Evolutionary conservation across 2,888 invertebrate species (phyloP).

Genomic region (Pyrgus malvae): DNA sequence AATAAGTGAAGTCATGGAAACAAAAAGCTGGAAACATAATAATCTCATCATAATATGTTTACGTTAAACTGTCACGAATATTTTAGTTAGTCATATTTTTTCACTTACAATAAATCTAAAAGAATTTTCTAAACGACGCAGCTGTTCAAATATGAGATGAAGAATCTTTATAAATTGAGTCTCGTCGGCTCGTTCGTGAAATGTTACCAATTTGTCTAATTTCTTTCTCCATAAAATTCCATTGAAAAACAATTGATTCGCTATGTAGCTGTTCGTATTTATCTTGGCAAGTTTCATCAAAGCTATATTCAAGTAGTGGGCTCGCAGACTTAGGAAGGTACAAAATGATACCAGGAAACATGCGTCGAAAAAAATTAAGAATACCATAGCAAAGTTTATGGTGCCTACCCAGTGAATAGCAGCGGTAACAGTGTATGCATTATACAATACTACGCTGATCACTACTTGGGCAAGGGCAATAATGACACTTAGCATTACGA

Average conservation of each 20-base stretch:
- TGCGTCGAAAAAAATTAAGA: slow-evolving; percentile 48
- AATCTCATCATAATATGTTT: too few species aligned
- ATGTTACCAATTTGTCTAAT: slow-evolving; percentile 48
- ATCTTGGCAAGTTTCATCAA: slow-evolving; percentile 52
- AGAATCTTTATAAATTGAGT: slow-evolving; percentile 46
- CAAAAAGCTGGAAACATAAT: slow-evolving; percentile 46
- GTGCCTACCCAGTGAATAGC: slow-evolving; percentile 41
- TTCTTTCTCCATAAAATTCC: slow-evolving; percentile 50
- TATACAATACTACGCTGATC: slow-evolving; percentile 26
- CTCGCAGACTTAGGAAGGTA: slow-evolving; percentile 45
- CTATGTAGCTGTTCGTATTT: slow-evolving; percentile 48
- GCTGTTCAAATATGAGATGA: slow-evolving; percentile 46
- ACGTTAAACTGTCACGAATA: too few species aligned
- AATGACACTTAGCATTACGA: slow-evolving; percentile 27
- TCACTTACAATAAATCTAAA: slow-evolving; percentile 54
- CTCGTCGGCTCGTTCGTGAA: slow-evolving; percentile 41
- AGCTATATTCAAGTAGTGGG: slow-evolving; percentile 57
- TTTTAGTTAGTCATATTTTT: too few species aligned
- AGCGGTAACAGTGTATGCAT: slow-evolving; percentile 26
- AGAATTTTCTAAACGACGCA: slow-evolving; percentile 41
- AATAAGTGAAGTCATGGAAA: slow-evolving; percentile 39
- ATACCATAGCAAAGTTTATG: slow-evolving; percentile 44
- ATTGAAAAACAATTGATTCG: slow-evolving; percentile 49
- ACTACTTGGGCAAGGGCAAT: slow-evolving; percentile 40
- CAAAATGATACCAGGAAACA: slow-evolving; percentile 42